A percentile compares a stretch with the other conserved stretches of the same genome.
Evolutionary conservation across 2,797 vertebrate species (phyloP).

Genomic region (Podargus strigoides): DNA sequence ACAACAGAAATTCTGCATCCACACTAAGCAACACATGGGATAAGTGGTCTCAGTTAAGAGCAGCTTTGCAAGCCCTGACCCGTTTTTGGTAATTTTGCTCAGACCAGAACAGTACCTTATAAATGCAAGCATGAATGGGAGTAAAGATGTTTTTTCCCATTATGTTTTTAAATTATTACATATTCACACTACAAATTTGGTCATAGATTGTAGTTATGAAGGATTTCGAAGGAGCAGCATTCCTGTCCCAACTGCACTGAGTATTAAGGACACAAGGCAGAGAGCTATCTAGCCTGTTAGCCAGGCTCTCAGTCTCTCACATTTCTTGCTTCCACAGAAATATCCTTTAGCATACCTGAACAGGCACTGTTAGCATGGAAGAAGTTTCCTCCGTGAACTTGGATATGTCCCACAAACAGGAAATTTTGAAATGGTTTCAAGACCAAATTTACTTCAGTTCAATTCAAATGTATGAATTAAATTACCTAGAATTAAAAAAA

Average conservation of each 20-base stretch:
- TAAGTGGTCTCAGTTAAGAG: rapidly evolving
- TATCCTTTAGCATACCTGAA: neutral
- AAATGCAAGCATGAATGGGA: neutral
- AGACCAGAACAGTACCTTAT: neutral
- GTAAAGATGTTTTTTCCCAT: neutral
- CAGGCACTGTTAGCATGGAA: rapidly evolving
- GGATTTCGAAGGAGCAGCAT: neutral
- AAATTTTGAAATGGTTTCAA: neutral
- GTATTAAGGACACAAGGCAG: neutral
- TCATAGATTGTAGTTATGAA: rapidly evolving
- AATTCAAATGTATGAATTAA: neutral
- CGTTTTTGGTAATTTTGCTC: neutral
- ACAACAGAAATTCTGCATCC: neutral
- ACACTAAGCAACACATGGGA: rapidly evolving
- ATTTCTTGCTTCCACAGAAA: neutral
- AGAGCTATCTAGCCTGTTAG: neutral
- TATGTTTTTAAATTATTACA: neutral
- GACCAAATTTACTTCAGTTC: neutral
- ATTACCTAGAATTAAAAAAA: neutral
- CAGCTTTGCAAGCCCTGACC: neutral
- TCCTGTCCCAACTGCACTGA: neutral
- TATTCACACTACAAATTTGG: neutral
- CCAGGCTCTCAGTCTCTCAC: neutral
- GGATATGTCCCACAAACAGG: neutral
- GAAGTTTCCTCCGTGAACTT: neutral